These are phyloP conservation scores for rat (Rattus norvegicus) DNA, from an alignment of 2,113 vertebrate species.

Conservation along the genomic window GRCr8 NC_086036.1:45957001-45957500, in stretches of 20 bases:
- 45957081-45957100: background rate
- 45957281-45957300: background rate
- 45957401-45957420: background rate
- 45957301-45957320: background rate
- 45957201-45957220: background rate
- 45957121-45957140: no score
- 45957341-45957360: background rate
- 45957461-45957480: background rate
- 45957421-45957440: background rate
- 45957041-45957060: background rate
- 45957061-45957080: no score
- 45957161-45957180: background rate
- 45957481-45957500: background rate
- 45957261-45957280: background rate
- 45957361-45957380: background rate
- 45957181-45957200: no score
- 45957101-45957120: background rate
- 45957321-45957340: background rate
- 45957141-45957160: background rate
- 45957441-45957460: background rate
- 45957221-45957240: background rate
- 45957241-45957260: no score
- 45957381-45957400: background rate
- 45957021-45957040: background rate
- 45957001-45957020: background rate